Conservation (phyloP, 2,113 vertebrate genomes). For the Puffinus mauretanicus region DNA sequence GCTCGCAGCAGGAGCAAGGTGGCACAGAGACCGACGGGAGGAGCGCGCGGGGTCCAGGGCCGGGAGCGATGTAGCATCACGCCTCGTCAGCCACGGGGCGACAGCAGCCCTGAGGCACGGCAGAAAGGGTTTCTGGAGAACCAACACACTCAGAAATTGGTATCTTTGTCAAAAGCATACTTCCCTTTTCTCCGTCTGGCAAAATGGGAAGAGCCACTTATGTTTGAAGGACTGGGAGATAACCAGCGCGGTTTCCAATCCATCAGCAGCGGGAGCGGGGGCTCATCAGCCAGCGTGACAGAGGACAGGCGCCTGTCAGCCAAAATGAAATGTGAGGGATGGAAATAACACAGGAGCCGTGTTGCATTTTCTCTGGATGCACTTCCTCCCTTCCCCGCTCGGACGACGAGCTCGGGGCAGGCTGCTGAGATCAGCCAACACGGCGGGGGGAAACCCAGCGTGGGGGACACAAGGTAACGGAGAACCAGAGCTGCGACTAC, state of each 20-base stretch:
- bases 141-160: neutral
- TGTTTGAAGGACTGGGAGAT: neutral
- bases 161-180: neutral
- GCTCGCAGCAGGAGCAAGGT: neutral
- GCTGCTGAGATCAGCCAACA: neutral
- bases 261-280: neutral
- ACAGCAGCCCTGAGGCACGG: neutral
- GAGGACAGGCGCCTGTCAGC: neutral
- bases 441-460: rapidly evolving
- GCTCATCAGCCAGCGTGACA: neutral
- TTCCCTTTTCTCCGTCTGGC: neutral
- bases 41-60: neutral
- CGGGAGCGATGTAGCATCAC: neutral
- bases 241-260: neutral
- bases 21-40: rapidly evolving
- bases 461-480: rapidly evolving
- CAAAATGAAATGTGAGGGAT: neutral
- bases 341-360: neutral
- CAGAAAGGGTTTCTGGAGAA: neutral
- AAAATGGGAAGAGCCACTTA: neutral
- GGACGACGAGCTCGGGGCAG: neutral
- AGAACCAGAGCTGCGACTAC: neutral
- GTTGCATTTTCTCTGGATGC: neutral
- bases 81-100: rapidly evolving
- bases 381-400: neutral